These are phyloP conservation scores for Cetonia aurata DNA, from an alignment of 2,888 invertebrate species.

Conservation along the genomic window DNA sequence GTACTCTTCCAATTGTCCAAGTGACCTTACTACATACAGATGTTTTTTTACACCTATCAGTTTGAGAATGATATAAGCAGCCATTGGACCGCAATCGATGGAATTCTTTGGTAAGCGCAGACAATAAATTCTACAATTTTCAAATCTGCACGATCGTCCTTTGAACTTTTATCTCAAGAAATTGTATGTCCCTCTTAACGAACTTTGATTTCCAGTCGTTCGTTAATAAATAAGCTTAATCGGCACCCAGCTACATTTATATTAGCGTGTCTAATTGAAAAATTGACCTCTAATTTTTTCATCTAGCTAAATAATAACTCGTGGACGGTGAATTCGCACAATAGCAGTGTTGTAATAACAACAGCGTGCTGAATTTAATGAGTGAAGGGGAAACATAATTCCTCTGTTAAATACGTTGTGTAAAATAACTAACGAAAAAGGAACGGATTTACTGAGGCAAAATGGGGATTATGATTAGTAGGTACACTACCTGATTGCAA, in stretches of 20 bases:
- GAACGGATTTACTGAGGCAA: no score
- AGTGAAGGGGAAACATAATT: no score
- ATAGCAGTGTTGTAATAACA: no score
- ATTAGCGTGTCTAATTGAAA: conserved; percentile 35
- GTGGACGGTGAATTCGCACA: no score
- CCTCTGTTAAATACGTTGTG: no score
- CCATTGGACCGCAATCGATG: background rate
- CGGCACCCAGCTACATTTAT: background rate
- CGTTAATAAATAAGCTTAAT: conserved; percentile 10
- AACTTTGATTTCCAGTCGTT: conserved; percentile 23
- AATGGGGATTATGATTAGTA: no score
- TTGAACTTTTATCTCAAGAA: background rate
- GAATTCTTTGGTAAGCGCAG: background rate
- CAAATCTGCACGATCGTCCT: background rate
- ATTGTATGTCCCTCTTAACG: no score
- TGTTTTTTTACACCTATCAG: background rate
- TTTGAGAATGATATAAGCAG: background rate
- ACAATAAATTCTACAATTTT: background rate
- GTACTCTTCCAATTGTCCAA: no score
- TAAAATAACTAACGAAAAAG: no score
- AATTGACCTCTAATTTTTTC: conserved; percentile 30
- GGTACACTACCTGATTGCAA: no score
- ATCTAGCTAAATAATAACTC: conserved; percentile 21
- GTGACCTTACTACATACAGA: no score
- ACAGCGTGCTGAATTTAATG: no score